A percentile compares a stretch with the other conserved stretches of the same genome.
Evolutionary conservation across 2,113 vertebrate genomes (phyloP).

Genomic region (Sakesphorus luctuosus): DNA sequence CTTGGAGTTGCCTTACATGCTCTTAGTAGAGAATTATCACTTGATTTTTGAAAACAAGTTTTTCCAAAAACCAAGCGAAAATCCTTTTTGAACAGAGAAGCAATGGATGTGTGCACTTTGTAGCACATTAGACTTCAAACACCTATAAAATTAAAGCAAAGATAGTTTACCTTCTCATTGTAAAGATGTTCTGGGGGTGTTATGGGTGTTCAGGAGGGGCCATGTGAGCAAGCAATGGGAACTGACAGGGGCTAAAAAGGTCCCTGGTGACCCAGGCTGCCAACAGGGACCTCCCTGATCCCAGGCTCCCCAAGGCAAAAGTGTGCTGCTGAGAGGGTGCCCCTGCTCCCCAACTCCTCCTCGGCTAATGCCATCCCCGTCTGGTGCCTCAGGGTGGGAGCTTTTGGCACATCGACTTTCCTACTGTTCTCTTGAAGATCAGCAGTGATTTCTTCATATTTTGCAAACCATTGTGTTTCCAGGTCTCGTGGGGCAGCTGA

Average conservation of each 20-base stretch:
- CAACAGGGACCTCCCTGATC: neutral
- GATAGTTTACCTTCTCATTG: accelerated
- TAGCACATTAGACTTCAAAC: neutral
- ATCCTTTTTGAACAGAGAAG: neutral
- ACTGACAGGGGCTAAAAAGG: neutral
- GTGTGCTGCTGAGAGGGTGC: neutral
- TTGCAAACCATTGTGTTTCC: slow-evolving; percentile 71
- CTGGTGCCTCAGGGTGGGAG: neutral
- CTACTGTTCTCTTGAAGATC: neutral
- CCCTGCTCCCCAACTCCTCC: neutral
- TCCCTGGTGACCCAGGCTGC: neutral
- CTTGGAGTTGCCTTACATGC: neutral
- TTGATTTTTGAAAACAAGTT: neutral
- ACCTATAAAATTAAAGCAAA: neutral
- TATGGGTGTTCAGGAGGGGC: neutral
- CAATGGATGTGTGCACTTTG: neutral
- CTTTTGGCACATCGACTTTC: neutral
- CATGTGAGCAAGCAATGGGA: neutral
- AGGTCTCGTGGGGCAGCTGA: slow-evolving; percentile 70
- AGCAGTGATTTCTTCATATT: neutral
- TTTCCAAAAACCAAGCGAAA: neutral
- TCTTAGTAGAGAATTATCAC: neutral
- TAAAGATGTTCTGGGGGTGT: neutral
- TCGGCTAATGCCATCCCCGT: neutral
- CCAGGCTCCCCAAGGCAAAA: accelerated